These are phyloP conservation scores for Epizoanthus rinbou DNA, from an alignment of 92 coral and sea anemone species.

Conservation along the genomic window DNA sequence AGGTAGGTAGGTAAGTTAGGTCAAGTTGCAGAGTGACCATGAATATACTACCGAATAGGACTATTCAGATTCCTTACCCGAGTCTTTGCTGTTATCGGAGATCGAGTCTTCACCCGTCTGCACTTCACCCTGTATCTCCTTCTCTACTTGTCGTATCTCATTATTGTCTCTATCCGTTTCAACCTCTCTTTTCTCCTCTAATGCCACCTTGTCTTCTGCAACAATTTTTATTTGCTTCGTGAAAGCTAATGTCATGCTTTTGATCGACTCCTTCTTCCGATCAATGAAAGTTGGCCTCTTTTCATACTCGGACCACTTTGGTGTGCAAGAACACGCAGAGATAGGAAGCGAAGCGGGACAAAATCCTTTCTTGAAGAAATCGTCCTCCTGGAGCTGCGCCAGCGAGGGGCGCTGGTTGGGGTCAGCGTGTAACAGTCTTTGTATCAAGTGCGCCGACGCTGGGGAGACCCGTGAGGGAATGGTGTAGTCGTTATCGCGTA, in stretches of 20 bases:
- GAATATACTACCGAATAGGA: too few relatives aligned
- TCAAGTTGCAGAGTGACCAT: too few relatives aligned
- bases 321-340: constrained; percentile 77
- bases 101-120: neutral
- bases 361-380: constrained; percentile 88
- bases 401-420: constrained; percentile 85
- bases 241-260: constrained; percentile 64
- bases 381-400: constrained; percentile 80
- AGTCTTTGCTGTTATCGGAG: neutral
- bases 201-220: constrained; percentile 64
- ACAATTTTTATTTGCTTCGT: constrained; percentile 74
- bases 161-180: constrained; percentile 35
- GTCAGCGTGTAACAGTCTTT: constrained; percentile 79
- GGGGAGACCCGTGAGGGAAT: constrained; percentile 90
- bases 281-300: constrained; percentile 49
- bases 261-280: constrained; percentile 61
- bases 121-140: constrained; percentile 1
- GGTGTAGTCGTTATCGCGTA: constrained; percentile 83
- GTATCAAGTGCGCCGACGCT: constrained; percentile 84
- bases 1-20: too few relatives aligned
- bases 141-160: neutral
- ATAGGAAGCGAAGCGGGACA: constrained; percentile 84
- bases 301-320: constrained; percentile 85
- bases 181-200: constrained; percentile 45
- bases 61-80: neutral